These are phyloP conservation scores for Leiothrix lutea DNA, from an alignment of 2,113 vertebrate species.

Conservation along the genomic window DNA sequence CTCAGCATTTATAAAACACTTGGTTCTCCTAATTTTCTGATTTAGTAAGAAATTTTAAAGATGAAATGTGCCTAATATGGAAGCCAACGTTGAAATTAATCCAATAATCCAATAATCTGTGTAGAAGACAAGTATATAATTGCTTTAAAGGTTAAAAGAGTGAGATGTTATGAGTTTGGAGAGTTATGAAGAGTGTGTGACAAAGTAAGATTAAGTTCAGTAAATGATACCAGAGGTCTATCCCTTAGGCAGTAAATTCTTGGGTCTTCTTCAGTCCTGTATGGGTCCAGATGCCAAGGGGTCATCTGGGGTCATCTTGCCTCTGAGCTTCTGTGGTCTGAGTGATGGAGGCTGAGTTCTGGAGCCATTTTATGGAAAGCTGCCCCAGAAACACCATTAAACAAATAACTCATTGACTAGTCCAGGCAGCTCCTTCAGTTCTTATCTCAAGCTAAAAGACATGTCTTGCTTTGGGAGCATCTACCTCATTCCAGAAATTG, in stretches of 20 bases:
- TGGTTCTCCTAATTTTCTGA: not conserved
- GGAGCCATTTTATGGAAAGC: not conserved
- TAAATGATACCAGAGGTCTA: not conserved
- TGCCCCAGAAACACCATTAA: not conserved
- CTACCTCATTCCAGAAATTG: not conserved
- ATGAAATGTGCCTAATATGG: not conserved
- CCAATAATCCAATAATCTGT: not conserved
- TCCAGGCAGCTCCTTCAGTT: not conserved
- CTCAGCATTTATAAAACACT: not conserved
- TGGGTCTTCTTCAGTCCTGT: not conserved
- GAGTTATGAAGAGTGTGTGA: not conserved
- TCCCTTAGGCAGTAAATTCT: not conserved
- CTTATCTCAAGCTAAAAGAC: not conserved
- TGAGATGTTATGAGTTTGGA: not conserved
- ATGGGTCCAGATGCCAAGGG: not conserved
- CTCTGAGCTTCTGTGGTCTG: not conserved
- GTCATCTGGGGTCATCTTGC: no score
- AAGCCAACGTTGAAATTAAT: not conserved
- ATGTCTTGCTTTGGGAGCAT: not conserved
- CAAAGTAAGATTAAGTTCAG: not conserved
- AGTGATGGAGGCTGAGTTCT: not conserved
- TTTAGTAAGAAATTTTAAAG: not conserved
- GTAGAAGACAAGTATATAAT: not conserved
- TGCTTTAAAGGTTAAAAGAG: not conserved
- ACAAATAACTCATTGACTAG: not conserved